Evolutionary conservation across 1,140 invertebrate genomes (phyloP), one percentile per base, ranked within the genome.

Genomic region (Drosophila asahinai): DNA sequence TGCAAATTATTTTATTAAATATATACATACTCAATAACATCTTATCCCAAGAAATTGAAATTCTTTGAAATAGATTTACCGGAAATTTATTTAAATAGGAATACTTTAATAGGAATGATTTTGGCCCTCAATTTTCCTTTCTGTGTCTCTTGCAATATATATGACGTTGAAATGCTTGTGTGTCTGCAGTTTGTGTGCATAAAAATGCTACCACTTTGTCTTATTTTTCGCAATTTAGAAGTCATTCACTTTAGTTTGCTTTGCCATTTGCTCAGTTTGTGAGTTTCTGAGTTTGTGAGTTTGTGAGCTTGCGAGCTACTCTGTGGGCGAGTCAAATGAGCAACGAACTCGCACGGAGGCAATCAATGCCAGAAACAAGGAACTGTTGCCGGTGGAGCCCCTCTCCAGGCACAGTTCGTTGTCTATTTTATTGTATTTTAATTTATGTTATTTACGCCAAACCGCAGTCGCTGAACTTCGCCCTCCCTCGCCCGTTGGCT

Each of bases 361-460:
- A 84, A 77, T 83, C 77, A 83, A 83, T 83, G 81, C 40, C 81
- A 83, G 59, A 60, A 77, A 63, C 77, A 45, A 67, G 45, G 48
- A 61, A 64, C 59, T 33, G 68, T 33, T 8, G 30, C 8, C 7
- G 15, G 12, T 19, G n/a, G 27, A 25, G 27, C 27, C 27, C 27
- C 27, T 30, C 27, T 30, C 5, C 27, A 30, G 27, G 27, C 27
- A 27, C 63, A 71, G 83, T 87, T 83, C 72, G 72, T 83, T 87
- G 80, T 87, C 80, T 86, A 86, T 87, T 87, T 86, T 83, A 86
- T 86, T 86, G 83, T 87, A 64, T 83, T 87, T 87, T 83, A 86
- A 86, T 87, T 83, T 87, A 80, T 87, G 80, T 87, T 87, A 77
- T 83, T 86, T 77, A 80, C 66, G 51, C 71, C 71, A 30, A 82